These are phyloP conservation scores for Platyrinchus mystaceus DNA, from an alignment of 2,797 vertebrate genomes.

Conservation along the genomic window DNA sequence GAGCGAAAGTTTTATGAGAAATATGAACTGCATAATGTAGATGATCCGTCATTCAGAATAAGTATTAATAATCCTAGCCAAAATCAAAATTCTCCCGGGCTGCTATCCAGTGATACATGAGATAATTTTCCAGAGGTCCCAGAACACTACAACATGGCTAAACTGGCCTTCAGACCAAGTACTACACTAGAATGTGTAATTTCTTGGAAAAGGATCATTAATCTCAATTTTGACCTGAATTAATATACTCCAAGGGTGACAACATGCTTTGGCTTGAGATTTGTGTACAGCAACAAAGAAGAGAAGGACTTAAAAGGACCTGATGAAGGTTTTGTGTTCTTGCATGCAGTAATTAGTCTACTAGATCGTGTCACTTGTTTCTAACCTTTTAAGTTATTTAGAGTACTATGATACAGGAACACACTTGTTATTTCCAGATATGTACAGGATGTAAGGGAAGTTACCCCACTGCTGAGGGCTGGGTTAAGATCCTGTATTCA, in stretches of 20 bases:
- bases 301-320: not conserved
- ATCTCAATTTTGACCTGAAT: slow-evolving; percentile 33
- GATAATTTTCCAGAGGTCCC: not conserved
- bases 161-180: slow-evolving; percentile 20
- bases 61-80: slow-evolving; percentile 21
- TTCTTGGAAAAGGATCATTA: slow-evolving; percentile 11
- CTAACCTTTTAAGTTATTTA: not conserved
- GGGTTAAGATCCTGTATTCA: not conserved
- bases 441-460: not conserved
- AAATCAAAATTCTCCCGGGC: slow-evolving; percentile 18
- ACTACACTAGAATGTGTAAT: not conserved
- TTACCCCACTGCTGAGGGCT: not conserved
- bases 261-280: not conserved
- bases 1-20: slow-evolving; percentile 43
- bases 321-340: not conserved
- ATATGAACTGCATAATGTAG: slow-evolving; percentile 21
- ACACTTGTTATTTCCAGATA: not conserved
- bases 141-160: not conserved
- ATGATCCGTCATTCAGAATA: slow-evolving; percentile 28
- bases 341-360: not conserved
- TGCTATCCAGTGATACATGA: not conserved
- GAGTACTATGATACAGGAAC: not conserved
- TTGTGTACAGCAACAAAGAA: not conserved
- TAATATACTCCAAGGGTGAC: slow-evolving; percentile 2
- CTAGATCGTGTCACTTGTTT: not conserved